Conservation (phyloP, 2,888 invertebrate genomes). For the Acronicta psi region DNA sequence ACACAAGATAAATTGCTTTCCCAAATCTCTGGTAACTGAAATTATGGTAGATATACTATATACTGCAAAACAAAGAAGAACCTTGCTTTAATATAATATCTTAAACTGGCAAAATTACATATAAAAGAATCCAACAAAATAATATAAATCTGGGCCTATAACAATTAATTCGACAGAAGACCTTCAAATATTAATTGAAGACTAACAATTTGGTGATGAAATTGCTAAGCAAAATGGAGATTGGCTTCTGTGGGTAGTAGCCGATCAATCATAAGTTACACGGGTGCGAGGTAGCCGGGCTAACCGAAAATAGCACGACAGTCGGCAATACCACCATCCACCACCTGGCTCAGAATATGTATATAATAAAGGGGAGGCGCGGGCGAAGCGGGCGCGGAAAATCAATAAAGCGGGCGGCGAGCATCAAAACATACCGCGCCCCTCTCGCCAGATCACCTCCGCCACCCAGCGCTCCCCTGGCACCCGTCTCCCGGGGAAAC, state of each 20-base stretch:
- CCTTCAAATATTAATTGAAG: slow-evolving; percentile 49
- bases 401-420: slow-evolving; percentile 87
- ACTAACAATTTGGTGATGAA: slow-evolving; percentile 46
- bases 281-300: slow-evolving; percentile 70
- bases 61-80: background rate
- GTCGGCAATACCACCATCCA: slow-evolving; percentile 71
- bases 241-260: slow-evolving; percentile 60
- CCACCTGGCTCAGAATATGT: slow-evolving; percentile 75
- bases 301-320: slow-evolving; percentile 84
- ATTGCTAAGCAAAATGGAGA: slow-evolving; percentile 64
- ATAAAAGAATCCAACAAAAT: no score
- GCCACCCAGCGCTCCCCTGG: slow-evolving; percentile 59
- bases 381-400: slow-evolving; percentile 78
- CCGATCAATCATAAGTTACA: slow-evolving; percentile 81
- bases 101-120: no score
- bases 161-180: slow-evolving; percentile 31
- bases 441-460: slow-evolving; percentile 63
- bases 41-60: slow-evolving; percentile 10
- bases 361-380: slow-evolving; percentile 81
- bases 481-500: slow-evolving; percentile 85
- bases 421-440: slow-evolving; percentile 86
- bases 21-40: slow-evolving; percentile 29
- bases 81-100: background rate
- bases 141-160: slow-evolving; percentile 14
- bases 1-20: slow-evolving; percentile 55